A percentile compares a stretch with the other conserved stretches of the same genome.
These are phyloP conservation scores for Pseudanteris insignis DNA, from an alignment of 2,888 invertebrate species.

Conservation along the genomic window DNA sequence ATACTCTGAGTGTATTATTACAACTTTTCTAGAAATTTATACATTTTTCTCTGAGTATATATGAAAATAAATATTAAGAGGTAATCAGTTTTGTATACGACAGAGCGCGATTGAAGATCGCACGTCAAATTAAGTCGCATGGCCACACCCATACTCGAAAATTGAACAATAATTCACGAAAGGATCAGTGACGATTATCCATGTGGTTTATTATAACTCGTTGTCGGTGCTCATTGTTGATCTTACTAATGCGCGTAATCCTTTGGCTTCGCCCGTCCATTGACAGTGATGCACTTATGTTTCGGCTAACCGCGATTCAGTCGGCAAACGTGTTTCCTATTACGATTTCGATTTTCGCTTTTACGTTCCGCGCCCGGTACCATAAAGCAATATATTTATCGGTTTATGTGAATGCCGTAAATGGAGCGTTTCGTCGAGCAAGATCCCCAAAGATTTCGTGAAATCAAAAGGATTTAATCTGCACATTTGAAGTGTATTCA, in stretches of 20 bases:
- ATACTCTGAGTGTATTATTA: too few species aligned
- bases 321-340: constrained; percentile 21
- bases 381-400: constrained; percentile 31
- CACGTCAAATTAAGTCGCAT: too few species aligned
- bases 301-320: constrained; percentile 23
- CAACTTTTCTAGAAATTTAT: too few species aligned
- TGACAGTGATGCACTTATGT: constrained; percentile 59
- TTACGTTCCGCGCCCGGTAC: constrained; percentile 15
- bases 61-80: too few species aligned
- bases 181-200: constrained; percentile 14
- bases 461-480: constrained; percentile 23
- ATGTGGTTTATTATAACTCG: constrained; percentile 22
- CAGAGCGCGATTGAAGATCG: too few species aligned
- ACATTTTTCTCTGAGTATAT: too few species aligned
- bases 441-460: constrained; percentile 14
- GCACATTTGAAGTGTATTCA: constrained; percentile 8
- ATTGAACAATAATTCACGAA: too few species aligned
- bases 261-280: constrained; percentile 60
- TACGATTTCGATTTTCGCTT: constrained; percentile 28
- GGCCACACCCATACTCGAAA: too few species aligned
- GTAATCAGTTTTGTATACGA: too few species aligned
- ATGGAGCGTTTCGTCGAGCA: constrained; percentile 19
- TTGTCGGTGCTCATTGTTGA: constrained; percentile 48
- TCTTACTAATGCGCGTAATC: constrained; percentile 60
- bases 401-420: constrained; percentile 29